These are phyloP conservation scores for Leptinotarsa lineolata DNA, from an alignment of 1,140 invertebrate genomes.

Conservation along the genomic window DNA sequence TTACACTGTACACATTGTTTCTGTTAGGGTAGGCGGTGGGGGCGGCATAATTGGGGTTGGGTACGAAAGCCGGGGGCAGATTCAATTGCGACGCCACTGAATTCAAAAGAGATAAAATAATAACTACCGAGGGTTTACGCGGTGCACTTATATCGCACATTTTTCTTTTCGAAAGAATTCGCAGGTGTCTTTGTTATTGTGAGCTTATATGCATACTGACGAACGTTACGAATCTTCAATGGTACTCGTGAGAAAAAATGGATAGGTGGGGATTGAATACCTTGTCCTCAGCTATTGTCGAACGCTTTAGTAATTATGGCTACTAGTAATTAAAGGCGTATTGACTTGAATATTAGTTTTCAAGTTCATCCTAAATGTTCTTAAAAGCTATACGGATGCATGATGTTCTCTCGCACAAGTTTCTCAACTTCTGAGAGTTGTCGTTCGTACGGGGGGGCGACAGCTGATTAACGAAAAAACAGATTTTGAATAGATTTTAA, in stretches of 20 bases:
- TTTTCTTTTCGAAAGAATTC: conserved; percentile 7
- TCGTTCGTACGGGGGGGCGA: too few species aligned
- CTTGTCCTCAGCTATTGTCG: conserved; percentile 23
- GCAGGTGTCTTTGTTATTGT: background rate
- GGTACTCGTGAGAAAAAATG: conserved; percentile 25
- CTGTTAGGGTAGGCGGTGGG: background rate
- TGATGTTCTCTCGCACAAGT: too few species aligned
- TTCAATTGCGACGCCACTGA: conserved; percentile 2
- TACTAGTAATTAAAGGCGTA: background rate
- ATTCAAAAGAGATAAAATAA: conserved; percentile 13
- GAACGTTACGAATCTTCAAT: background rate
- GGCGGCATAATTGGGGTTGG: conserved; percentile 5
- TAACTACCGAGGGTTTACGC: conserved; percentile 11
- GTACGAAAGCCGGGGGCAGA: conserved; percentile 13
- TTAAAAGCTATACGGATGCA: too few species aligned
- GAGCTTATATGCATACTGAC: conserved; percentile 18
- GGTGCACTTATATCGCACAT: conserved; percentile 28
- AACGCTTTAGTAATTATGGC: background rate
- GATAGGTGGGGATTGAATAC: conserved; percentile 5
- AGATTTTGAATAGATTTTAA: too few species aligned
- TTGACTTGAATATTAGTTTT: background rate
- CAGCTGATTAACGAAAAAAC: too few species aligned
- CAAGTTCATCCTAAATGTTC: too few species aligned
- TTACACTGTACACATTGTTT: conserved; percentile 7
- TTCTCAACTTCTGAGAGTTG: too few species aligned